Conservation (phyloP, 2,113 vertebrate species). For the Herpetotheres cachinnans region DNA sequence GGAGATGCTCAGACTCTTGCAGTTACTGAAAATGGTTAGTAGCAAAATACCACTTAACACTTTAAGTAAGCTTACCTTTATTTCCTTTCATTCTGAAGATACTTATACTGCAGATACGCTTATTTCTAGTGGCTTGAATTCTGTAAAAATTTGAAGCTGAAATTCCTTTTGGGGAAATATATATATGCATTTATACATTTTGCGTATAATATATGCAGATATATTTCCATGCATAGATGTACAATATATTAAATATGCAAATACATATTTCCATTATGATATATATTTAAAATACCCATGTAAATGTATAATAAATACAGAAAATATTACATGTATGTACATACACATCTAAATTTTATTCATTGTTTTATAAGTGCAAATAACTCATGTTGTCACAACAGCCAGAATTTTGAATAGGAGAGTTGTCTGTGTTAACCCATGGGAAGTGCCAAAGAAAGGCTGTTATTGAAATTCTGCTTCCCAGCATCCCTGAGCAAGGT, state of each 20-base stretch:
- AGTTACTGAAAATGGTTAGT: constrained; percentile 93
- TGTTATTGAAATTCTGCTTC: not conserved
- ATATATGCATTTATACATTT: not conserved
- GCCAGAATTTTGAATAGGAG: not conserved
- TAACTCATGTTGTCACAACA: not conserved
- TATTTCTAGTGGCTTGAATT: not conserved
- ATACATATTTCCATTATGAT: not conserved
- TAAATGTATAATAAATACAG: not conserved
- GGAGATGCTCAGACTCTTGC: constrained; percentile 96
- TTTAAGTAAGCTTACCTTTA: not conserved
- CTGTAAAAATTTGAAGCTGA: not conserved
- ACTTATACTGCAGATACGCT: not conserved
- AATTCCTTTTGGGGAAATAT: not conserved
- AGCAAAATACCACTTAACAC: not conserved
- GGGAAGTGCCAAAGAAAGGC: not conserved
- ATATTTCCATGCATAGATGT: not conserved
- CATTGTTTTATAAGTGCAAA: not conserved
- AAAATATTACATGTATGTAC: not conserved
- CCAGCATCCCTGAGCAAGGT: not conserved
- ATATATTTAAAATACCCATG: not conserved
- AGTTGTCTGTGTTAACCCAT: not conserved
- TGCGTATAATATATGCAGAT: not conserved
- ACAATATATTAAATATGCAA: not conserved
- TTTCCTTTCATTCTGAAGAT: not conserved
- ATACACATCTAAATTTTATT: not conserved